Percentiles rank a stretch among this genome's conserved stretches.
These are phyloP conservation scores for Crepidodera aurea DNA, from an alignment of 2,888 invertebrate genomes.

Conservation along the genomic window DNA sequence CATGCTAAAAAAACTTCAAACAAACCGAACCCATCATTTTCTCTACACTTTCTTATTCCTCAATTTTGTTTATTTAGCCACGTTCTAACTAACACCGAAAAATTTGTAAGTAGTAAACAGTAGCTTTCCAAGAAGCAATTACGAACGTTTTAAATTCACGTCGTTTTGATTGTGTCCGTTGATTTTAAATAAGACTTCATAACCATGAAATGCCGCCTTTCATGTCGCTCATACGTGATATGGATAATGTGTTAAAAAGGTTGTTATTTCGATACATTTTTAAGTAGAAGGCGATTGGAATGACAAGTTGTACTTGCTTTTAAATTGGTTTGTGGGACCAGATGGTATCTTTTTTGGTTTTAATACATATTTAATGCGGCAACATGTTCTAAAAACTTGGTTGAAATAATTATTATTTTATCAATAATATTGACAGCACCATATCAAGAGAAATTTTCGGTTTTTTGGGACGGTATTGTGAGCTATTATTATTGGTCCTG, in stretches of 20 bases:
- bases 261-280: constrained; percentile 41
- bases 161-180: constrained; percentile 32
- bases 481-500: too few species aligned
- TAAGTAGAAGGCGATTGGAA: constrained; percentile 15
- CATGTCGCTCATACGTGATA: constrained; percentile 38
- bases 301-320: background rate
- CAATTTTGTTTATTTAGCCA: background rate
- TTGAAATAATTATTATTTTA: too few species aligned
- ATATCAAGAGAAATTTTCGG: too few species aligned
- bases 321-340: background rate
- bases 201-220: constrained; percentile 39
- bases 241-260: constrained; percentile 42
- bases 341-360: background rate
- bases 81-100: constrained; percentile 6
- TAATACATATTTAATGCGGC: background rate
- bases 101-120: constrained; percentile 13
- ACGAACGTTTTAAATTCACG: constrained; percentile 36
- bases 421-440: too few species aligned
- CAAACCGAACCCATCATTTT: too few species aligned
- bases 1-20: too few species aligned
- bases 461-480: too few species aligned
- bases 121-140: constrained; percentile 38
- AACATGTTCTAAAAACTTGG: too few species aligned
- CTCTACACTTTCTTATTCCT: too few species aligned
- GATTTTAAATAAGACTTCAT: constrained; percentile 38